A percentile compares a stretch with the other conserved stretches of the same genome.
Evolutionary conservation across 2,797 vertebrate species (phyloP).

Genomic region (Thaleichthys pacificus): DNA sequence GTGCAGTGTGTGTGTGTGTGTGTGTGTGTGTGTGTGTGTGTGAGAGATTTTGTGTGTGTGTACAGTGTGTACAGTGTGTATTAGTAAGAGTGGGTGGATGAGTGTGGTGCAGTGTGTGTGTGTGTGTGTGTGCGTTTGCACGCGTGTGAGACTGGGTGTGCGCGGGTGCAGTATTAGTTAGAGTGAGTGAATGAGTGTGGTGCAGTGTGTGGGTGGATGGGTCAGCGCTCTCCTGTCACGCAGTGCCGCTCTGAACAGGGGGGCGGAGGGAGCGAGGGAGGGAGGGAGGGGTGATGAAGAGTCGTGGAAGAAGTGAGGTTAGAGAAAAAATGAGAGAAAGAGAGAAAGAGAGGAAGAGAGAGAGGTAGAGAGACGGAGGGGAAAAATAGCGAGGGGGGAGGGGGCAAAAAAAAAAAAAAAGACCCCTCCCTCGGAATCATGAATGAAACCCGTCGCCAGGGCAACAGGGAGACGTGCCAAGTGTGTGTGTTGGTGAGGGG

Average conservation of each 20-base stretch:
- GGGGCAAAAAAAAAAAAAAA: neutral
- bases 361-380: neutral
- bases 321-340: neutral
- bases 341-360: neutral
- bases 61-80: neutral
- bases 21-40: neutral
- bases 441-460: conserved; percentile 56
- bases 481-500: no score
- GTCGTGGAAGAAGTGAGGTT: neutral
- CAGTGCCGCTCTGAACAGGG: conserved; percentile 28
- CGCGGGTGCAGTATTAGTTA: neutral
- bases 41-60: neutral
- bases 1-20: conserved; percentile 6
- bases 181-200: conserved; percentile 8
- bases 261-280: conserved; percentile 13
- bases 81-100: neutral
- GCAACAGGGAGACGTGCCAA: conserved; percentile 38
- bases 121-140: neutral
- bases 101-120: conserved; percentile 6
- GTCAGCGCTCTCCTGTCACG: conserved; percentile 38
- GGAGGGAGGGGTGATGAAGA: conserved; percentile 1
- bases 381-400: neutral
- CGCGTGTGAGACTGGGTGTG: neutral
- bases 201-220: conserved; percentile 32
- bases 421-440: conserved; percentile 39